Conservation (phyloP, 2,888 invertebrate species). For the Crematogaster levior region DNA sequence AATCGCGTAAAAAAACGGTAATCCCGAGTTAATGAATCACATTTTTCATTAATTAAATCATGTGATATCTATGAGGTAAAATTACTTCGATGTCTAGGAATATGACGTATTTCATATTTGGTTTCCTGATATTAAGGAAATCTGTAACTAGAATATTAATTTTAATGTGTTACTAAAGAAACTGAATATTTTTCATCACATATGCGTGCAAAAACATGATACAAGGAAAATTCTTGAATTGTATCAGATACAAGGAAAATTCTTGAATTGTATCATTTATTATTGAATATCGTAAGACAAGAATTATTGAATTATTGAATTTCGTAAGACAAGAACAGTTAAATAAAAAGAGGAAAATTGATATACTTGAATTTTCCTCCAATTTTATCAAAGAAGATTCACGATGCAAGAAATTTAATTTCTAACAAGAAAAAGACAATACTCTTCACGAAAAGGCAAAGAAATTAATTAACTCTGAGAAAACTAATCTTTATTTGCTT, state of each 20-base stretch:
- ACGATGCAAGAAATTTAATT: slow-evolving; percentile 9
- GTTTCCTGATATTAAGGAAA: slow-evolving; percentile 38
- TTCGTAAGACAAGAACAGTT: not conserved
- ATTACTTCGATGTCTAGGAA: slow-evolving; percentile 36
- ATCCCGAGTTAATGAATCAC: slow-evolving; percentile 50
- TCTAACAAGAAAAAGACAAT: not conserved
- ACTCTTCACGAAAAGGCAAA: not conserved
- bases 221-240: slow-evolving; percentile 21
- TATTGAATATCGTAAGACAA: not conserved
- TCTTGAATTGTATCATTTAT: not conserved
- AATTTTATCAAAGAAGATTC: not conserved
- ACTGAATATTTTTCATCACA: not conserved
- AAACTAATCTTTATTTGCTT: not conserved
- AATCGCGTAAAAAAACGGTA: slow-evolving; percentile 38
- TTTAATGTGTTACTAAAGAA: not conserved
- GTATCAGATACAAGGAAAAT: no score
- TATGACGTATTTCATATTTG: not conserved
- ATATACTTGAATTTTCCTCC: slow-evolving; percentile 1
- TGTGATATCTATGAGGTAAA: not conserved
- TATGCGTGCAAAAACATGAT: not conserved
- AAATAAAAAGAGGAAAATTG: not conserved
- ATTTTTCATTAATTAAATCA: not conserved
- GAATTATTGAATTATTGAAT: not conserved
- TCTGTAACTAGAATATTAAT: not conserved
- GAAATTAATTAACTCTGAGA: not conserved